These are phyloP conservation scores for Emesis russula DNA, from an alignment of 2,888 invertebrate genomes.

Conservation along the genomic window DNA sequence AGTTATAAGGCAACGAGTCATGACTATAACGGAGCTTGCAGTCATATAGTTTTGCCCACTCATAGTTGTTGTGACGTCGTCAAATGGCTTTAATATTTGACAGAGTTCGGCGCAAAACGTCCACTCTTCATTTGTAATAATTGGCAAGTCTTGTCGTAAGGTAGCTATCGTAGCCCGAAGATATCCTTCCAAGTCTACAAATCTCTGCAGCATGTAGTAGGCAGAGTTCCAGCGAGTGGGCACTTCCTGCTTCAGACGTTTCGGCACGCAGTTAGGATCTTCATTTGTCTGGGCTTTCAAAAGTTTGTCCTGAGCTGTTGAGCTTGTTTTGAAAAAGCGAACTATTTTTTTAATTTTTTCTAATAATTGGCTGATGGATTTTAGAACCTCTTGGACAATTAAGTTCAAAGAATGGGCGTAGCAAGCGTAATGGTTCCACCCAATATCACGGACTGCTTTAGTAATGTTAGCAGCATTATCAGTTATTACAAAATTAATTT, in stretches of 20 bases:
- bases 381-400: background rate
- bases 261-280: background rate
- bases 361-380: background rate
- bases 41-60: conserved; percentile 85
- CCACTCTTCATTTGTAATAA: conserved; percentile 80
- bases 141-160: conserved; percentile 63
- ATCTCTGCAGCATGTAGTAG: background rate
- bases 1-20: conserved; percentile 80
- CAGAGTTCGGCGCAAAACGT: conserved; percentile 53
- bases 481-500: conserved; percentile 19
- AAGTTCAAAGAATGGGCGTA: no score
- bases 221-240: background rate
- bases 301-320: background rate
- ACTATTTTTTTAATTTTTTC: conserved; percentile 4
- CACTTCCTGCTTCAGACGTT: background rate
- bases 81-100: conserved; percentile 85
- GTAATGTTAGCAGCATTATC: conserved; percentile 14
- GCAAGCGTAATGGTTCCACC: background rate
- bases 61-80: conserved; percentile 77
- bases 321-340: conserved; percentile 23
- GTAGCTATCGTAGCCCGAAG: background rate
- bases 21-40: conserved; percentile 79
- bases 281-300: background rate
- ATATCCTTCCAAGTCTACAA: background rate
- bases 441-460: background rate